Evolutionary conservation across 2,888 invertebrate genomes (phyloP).

Genomic region (Lagria hirta): DNA sequence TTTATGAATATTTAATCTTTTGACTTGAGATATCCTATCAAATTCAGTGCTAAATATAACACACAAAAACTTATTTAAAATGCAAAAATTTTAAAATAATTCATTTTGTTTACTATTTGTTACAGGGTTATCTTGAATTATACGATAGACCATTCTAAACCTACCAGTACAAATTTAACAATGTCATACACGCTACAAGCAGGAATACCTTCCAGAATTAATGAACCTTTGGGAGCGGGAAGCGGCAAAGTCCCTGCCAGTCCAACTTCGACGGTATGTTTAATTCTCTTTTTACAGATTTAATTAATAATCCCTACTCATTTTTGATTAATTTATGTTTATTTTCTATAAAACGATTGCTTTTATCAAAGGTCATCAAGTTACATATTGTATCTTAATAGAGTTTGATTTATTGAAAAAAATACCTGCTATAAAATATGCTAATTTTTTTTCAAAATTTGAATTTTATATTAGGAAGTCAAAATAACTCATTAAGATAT

Average conservation of each 20-base stretch:
- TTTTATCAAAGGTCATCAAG: too few species aligned
- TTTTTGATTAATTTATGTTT: too few species aligned
- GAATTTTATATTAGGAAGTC: too few species aligned
- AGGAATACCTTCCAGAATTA: slow-evolving; percentile 26
- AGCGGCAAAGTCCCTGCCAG: slow-evolving; percentile 20
- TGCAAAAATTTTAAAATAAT: slow-evolving; percentile 1
- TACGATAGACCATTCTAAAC: slow-evolving; percentile 20
- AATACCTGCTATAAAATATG: too few species aligned
- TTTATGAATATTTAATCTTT: too few species aligned
- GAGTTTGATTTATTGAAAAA: too few species aligned
- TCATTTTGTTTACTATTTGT: slow-evolving; percentile 3
- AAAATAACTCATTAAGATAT: too few species aligned
- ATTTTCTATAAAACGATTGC: too few species aligned
- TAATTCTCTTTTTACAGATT: background rate
- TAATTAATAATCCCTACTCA: too few species aligned
- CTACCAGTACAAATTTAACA: slow-evolving; percentile 28
- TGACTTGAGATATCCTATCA: too few species aligned
- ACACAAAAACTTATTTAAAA: background rate
- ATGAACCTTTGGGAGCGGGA: slow-evolving; percentile 30
- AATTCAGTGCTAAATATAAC: background rate
- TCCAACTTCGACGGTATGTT: slow-evolving; percentile 5
- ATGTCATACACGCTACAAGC: slow-evolving; percentile 18
- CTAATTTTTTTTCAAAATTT: too few species aligned
- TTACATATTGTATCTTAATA: too few species aligned
- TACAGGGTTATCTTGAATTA: slow-evolving; percentile 29